phyloP scores from a whole-genome alignment of 2,797 vertebrate species.

The Orientallactaga sibirica region DNA sequence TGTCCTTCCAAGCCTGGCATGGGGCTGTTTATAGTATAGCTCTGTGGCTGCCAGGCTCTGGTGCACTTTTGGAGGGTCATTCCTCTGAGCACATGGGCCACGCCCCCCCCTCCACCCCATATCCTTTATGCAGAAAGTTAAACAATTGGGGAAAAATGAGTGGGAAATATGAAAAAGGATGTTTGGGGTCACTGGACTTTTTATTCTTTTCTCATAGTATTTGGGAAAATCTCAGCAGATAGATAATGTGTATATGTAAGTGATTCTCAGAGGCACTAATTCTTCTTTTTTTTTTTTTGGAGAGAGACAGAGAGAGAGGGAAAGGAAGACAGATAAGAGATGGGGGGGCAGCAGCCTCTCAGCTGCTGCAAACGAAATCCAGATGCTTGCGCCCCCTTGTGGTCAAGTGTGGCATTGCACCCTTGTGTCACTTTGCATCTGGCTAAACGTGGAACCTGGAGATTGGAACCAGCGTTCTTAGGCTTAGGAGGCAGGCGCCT shows the following conservation, averaged over 20 bases:
- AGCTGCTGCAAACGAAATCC: no score
- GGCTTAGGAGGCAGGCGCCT: no score
- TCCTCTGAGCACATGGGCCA: neutral
- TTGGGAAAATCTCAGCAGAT: neutral
- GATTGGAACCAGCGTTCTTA: no score
- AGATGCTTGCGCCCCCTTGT: no score
- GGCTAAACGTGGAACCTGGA: no score
- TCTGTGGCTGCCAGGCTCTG: neutral
- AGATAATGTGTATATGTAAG: neutral
- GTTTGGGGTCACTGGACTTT: neutral
- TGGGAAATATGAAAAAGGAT: neutral
- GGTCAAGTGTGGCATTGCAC: no score
- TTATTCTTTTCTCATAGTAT: neutral
- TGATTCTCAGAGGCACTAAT: neutral
- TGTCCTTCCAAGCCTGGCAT: no score
- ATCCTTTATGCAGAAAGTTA: neutral
- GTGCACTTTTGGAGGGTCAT: accelerated
- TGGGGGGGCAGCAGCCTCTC: no score
- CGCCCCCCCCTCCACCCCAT: neutral
- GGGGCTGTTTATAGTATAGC: accelerated
- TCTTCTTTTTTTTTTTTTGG: neutral
- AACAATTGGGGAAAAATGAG: neutral
- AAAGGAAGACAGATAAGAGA: no score
- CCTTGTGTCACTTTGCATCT: no score
- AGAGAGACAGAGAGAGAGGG: no score